These are phyloP conservation scores for Palythoa grandis DNA, from an alignment of 92 coral and sea anemone species.

Conservation along the genomic window DNA sequence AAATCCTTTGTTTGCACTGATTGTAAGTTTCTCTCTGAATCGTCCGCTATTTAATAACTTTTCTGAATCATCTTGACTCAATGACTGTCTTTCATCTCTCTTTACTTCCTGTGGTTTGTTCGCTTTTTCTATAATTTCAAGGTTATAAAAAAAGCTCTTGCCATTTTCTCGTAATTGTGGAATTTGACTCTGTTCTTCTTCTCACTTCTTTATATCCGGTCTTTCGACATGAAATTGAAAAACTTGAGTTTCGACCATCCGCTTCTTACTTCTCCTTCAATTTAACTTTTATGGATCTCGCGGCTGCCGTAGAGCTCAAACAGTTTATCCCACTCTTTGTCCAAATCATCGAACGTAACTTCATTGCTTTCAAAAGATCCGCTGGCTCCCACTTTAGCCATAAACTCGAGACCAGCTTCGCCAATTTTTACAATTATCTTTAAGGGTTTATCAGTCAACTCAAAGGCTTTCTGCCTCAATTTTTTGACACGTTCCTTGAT, in stretches of 20 bases:
- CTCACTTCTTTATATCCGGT: background rate
- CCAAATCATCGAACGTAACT: constrained; percentile 79
- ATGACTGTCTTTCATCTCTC: no score
- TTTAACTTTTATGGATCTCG: background rate
- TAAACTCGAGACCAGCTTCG: constrained; percentile 86
- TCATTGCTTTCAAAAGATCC: constrained; percentile 83
- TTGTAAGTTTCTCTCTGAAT: no score
- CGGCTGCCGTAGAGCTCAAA: constrained; percentile 61
- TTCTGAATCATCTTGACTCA: no score
- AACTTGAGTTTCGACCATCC: background rate
- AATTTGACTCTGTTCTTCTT: no score
- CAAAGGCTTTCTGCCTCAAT: constrained; percentile 79
- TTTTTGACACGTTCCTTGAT: constrained; percentile 70
- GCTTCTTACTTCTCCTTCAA: background rate
- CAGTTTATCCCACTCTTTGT: constrained; percentile 82
- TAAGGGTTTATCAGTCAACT: constrained; percentile 83
- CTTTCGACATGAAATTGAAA: background rate
- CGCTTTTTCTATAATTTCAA: no score
- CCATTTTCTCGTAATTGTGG: no score
- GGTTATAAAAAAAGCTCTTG: no score
- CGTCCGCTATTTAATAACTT: no score
- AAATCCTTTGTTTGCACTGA: no score
- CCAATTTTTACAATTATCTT: constrained; percentile 82
- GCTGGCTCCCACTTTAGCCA: constrained; percentile 77
- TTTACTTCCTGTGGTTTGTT: no score